Conservation (phyloP, 2,888 invertebrate species). For the Drosophila nr. fundita region DNA sequence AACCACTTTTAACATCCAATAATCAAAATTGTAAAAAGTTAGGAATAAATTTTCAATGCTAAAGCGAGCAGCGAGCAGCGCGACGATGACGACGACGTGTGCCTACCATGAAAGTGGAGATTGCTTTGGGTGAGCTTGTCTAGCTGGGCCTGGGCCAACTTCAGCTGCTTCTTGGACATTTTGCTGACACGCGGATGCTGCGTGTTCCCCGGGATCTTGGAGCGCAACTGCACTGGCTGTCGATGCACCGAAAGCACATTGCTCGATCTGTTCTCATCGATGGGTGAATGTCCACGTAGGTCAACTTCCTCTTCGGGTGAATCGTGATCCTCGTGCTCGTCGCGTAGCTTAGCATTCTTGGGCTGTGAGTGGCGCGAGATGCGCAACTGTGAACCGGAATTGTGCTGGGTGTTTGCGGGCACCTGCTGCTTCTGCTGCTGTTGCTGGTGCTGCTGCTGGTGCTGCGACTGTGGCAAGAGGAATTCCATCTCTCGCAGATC, state of each 20-base stretch:
- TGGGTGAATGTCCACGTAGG: slow-evolving; percentile 16
- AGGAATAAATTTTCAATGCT: neutral
- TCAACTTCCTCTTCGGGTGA: slow-evolving; percentile 5
- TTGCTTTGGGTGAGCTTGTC: slow-evolving; percentile 92
- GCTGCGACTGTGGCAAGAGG: slow-evolving; percentile 72
- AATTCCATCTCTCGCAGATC: slow-evolving; percentile 84
- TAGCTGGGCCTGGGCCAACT: slow-evolving; percentile 89
- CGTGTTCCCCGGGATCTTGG: slow-evolving; percentile 72
- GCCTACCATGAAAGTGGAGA: slow-evolving; percentile 93
- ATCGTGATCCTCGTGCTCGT: slow-evolving; percentile 41
- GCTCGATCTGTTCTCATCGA: slow-evolving; percentile 67
- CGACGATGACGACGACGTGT: neutral
- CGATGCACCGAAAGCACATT: slow-evolving; percentile 77
- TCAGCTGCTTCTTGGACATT: slow-evolving; percentile 89
- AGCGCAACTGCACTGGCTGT: slow-evolving; percentile 66
- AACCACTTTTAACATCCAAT: neutral
- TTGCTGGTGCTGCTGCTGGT: slow-evolving; percentile 32
- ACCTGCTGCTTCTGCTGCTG: slow-evolving; percentile 69
- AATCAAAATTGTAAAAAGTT: neutral
- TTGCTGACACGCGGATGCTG: slow-evolving; percentile 84
- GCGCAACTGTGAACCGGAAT: slow-evolving; percentile 74
- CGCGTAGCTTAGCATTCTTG: slow-evolving; percentile 68
- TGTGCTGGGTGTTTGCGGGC: slow-evolving; percentile 84
- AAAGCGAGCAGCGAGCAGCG: slow-evolving; percentile 18
- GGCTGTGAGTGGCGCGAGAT: slow-evolving; percentile 77